Base-by-base conservation (phyloP, 2,113 vertebrate genomes). In the Fregetta grallaria region DNA sequence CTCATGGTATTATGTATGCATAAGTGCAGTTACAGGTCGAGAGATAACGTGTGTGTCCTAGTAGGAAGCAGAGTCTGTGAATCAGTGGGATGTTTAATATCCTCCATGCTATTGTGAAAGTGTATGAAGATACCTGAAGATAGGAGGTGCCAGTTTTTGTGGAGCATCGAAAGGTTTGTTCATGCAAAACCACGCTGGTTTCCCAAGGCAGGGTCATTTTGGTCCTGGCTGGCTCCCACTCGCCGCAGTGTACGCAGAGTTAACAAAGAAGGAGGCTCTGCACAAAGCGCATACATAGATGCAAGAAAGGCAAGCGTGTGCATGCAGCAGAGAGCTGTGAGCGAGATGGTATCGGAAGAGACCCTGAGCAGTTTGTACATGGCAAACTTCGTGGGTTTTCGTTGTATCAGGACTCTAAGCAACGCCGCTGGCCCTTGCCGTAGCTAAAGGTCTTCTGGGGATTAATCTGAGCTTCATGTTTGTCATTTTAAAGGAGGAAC, bases 401-500 rank as follows among this genome's bases (percentile, higher is more conserved):
- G 0, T 75, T 79, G 62, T 95, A 45, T 90, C 81, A 88, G 89
- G 45, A 96, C 63, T 58, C 89, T 62, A 71, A 94, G 66, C 71
- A 73, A 71, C 74, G 2, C 94, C 1, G 23, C 86, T 36, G 87
- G 94, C 96, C 95, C 84, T 94, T 95, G 94, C 74, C 77, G 1
- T 94, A 92, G 92, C 90, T 96, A 94, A 93, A 92, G 81, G 88
- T 96, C 95, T 96, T 61, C 93, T 38, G 91, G 82, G 77, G 90
- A 76, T 93, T 96, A 97, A 96, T 95, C 63, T 94, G 87, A 96
- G 68, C 72, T 81, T 53, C 92, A 36, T 96, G 74, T 96, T 98
- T 97, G 95, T 97, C 96, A 93, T 92, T 98, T 93, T 95, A 98
- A 98, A 99, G 98, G 99, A 99, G 98, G 99, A 99, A 94, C 99